Evolutionary conservation across 2,113 vertebrate genomes (phyloP).

Genomic region (Phoenicopterus ruber): DNA sequence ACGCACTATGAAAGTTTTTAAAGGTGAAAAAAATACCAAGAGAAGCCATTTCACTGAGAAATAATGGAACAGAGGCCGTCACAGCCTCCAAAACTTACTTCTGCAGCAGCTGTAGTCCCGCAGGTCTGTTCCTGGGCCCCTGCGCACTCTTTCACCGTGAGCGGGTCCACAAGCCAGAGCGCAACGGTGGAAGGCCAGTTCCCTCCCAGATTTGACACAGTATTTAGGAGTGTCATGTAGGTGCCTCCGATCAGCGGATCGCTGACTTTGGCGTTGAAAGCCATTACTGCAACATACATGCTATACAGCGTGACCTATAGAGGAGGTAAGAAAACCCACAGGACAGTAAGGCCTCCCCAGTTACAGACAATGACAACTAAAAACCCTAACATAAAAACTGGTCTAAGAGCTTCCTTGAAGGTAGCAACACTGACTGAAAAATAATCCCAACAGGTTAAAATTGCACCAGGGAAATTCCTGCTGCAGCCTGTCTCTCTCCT

Average conservation of each 20-base stretch:
- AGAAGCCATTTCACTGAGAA: background rate
- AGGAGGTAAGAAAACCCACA: background rate
- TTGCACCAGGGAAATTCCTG: background rate
- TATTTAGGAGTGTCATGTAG: slow-evolving; percentile 98
- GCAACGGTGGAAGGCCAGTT: slow-evolving; percentile 96
- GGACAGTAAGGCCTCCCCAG: background rate
- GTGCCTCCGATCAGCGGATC: slow-evolving; percentile 96
- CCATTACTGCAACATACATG: slow-evolving; percentile 98
- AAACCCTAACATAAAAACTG: background rate
- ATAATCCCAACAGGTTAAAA: background rate
- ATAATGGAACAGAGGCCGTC: background rate
- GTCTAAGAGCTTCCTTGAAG: background rate
- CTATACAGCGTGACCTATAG: slow-evolving; percentile 89
- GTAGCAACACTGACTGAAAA: background rate
- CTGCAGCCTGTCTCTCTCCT: background rate
- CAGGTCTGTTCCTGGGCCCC: slow-evolving; percentile 83
- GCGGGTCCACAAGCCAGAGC: slow-evolving; percentile 93
- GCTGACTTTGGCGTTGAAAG: slow-evolving; percentile 96
- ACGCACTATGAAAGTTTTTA: background rate
- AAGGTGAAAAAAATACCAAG: fast-evolving
- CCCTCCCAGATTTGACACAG: slow-evolving; percentile 92
- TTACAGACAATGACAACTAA: fast-evolving
- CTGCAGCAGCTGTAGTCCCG: slow-evolving; percentile 71
- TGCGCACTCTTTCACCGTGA: slow-evolving; percentile 89
- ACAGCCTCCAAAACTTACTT: slow-evolving; percentile 72